Percentiles rank a stretch among this genome's conserved stretches.
phyloP scores from a whole-genome alignment of 2,797 vertebrate genomes.

The Anas bahamensis region DNA sequence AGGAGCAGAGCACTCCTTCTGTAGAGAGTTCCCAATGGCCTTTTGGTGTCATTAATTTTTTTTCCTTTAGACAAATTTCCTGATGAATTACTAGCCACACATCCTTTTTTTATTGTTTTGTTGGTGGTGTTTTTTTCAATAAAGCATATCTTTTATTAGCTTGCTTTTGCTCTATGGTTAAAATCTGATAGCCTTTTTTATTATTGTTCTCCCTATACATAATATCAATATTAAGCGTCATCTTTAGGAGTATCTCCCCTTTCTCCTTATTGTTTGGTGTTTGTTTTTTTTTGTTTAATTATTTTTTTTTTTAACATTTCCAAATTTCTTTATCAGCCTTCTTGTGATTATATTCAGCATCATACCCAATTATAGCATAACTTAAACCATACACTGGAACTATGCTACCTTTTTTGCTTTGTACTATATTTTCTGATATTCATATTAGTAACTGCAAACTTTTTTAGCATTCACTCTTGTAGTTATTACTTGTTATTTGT shows the following conservation, averaged over 20 bases:
- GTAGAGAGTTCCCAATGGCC: not conserved
- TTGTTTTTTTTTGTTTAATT: not conserved
- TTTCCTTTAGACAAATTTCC: not conserved
- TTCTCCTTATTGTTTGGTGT: not conserved
- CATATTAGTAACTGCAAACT: not conserved
- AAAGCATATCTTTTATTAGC: not conserved
- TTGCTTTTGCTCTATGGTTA: not conserved
- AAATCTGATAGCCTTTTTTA: not conserved
- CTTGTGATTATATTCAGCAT: not conserved
- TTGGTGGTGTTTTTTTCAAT: not conserved
- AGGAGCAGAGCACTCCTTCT: not conserved
- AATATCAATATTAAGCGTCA: not conserved
- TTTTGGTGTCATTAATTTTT: not conserved
- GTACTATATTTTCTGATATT: not conserved
- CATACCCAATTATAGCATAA: not conserved
- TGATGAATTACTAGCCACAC: not conserved
- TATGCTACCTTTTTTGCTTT: not conserved
- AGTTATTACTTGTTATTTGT: conserved; percentile 27
- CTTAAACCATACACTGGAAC: not conserved
- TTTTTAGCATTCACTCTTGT: not conserved
- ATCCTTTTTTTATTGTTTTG: not conserved
- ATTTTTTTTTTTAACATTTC: not conserved
- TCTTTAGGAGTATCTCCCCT: not conserved
- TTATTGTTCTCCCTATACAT: not conserved
- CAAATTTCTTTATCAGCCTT: not conserved